phyloP scores from a whole-genome alignment of 2,113 vertebrate species.

The Artemisiospiza belli region DNA sequence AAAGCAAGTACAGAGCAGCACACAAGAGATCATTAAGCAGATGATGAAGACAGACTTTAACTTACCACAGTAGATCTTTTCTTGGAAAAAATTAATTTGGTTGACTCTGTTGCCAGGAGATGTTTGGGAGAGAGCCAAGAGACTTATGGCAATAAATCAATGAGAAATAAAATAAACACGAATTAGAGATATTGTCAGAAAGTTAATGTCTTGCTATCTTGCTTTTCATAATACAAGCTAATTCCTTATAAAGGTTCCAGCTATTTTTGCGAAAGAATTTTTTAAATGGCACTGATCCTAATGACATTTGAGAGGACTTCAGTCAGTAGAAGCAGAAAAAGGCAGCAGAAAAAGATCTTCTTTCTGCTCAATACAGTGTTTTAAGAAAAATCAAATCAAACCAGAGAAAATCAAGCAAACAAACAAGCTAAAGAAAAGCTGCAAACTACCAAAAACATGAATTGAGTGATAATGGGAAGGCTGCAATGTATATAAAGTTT shows the following conservation, averaged over 20 bases:
- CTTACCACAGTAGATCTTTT: slow-evolving; percentile 65
- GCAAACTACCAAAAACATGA: background rate
- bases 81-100: slow-evolving; percentile 75
- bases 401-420: background rate
- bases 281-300: background rate
- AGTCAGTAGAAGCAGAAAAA: background rate
- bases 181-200: slow-evolving; percentile 69
- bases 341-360: background rate
- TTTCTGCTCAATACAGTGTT: background rate
- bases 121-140: slow-evolving; percentile 69
- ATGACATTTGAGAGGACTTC: background rate
- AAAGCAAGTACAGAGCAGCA: slow-evolving; percentile 41
- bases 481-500: background rate
- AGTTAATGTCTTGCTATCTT: slow-evolving; percentile 39
- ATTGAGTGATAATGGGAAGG: background rate
- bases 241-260: background rate
- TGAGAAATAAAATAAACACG: slow-evolving; percentile 72
- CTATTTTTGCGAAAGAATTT: background rate
- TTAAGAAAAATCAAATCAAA: background rate
- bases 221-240: slow-evolving; percentile 27
- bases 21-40: slow-evolving; percentile 59
- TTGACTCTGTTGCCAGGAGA: slow-evolving; percentile 70
- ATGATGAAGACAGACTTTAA: slow-evolving; percentile 68
- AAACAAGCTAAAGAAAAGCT: background rate
- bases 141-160: slow-evolving; percentile 74